Base-by-base conservation (phyloP, 2,888 invertebrate genomes). In the Luperina nickerlii region DNA sequence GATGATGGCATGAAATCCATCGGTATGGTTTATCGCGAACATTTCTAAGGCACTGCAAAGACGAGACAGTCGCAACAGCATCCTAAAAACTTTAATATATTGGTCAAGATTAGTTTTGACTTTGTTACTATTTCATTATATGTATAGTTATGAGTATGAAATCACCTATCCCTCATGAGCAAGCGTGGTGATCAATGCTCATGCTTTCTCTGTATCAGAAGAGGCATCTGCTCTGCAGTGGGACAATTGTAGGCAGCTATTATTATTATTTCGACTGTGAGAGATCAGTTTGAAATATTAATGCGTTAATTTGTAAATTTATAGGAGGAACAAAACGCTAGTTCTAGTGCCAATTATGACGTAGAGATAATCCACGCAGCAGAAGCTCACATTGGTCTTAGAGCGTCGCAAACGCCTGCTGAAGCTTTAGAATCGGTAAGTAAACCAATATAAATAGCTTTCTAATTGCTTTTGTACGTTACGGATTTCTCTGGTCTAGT, bases 301-400 rank as follows among this genome's bases (percentile, higher is more conserved):
- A 57, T 65, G 32, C 7, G 38, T 18, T 11, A 7, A 38, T 60
- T n/a, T 71, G 7, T 13, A 54, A 71, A 60, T 51, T 81, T 89
- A 24, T 84, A 96, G 96, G 99, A 99, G 95, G 99, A 99, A 94
- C 99, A 99, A 97, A 99, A 99, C 94, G 99, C 99, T 0, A 99
- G 99, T 93, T 99, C 99, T 0, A 99, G 99, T 78, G 99, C 99
- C 0, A 99, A 99, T 96, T 99, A 99, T 92, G 99, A 99, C 93
- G 99, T 99, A 0, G 99, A 99, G 95, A 98, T 99, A 83, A 98
- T 99, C 88, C 99, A 99, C 93, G 98, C 98, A 0, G 97, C 98
- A 15, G 98, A 98, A 27, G 99, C 99, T 0, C 99, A 99, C 91
- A 97, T 98, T 0, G 98, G 99, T 0, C 97, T 99, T 66, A 96